Evolutionary conservation across 2,113 vertebrate species (phyloP), one percentile per base, ranked within the genome.

Genomic region (Natator depressus): DNA sequence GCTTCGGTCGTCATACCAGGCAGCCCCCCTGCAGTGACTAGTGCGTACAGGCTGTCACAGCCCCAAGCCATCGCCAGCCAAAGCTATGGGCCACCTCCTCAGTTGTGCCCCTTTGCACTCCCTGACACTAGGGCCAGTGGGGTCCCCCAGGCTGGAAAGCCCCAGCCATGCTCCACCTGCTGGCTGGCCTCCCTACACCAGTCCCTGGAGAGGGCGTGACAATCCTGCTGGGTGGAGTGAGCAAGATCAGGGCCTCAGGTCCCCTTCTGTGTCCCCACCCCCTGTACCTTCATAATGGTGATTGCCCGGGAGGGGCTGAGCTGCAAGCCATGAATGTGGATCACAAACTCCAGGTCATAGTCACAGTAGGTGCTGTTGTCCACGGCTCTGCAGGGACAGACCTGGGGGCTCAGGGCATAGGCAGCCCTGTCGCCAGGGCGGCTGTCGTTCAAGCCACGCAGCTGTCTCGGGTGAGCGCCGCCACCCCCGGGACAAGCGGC

Each of bases 331-430:
- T 98, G 98, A 38, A 98, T 10, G 49, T 97, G 98, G 22, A 98
- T 57, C 31, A 97, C 2, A 82, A 98, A 98, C 86, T 72, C 85
- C 82, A 98, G 93, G 90, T 96, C 87, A 55, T 98, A 97, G 88
- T 98, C 95, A 2, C 98, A 98, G 88, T 98, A 98, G 0, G 98
- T 98, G 84, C 94, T 98, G 1, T 78, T 51, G 84, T 98, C 98
- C 31, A 98, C 97, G 3, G 54, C 97, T 91, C 98, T 98, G 89
- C 4, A 35, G 59, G 69, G 22, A 79, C 31, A 25, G 29, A 84
- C 19, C 29, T 5, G 24, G 24, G 20, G 1, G 19, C 2, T 4
- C 20, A 38, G 22, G 16, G 46, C 6, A 4, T 16, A 38, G 2
- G 69, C n/a, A 53, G 29, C 55, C 76, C 22, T 1, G 31, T 13